Evolutionary conservation across 2,113 vertebrate genomes (phyloP), one percentile per base, ranked within the genome.

Genomic region (Perca schrenkii): DNA sequence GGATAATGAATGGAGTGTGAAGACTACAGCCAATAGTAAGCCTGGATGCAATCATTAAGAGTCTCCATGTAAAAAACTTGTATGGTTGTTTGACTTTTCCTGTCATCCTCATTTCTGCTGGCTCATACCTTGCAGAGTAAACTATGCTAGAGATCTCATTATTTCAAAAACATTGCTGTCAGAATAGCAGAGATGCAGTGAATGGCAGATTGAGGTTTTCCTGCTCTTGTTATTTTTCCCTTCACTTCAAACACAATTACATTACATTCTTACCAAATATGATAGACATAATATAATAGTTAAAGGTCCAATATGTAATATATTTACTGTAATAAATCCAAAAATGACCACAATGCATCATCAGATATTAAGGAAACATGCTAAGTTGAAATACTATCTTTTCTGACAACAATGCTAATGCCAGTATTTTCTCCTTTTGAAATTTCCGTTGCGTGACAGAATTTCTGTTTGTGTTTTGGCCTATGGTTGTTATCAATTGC

Each of bases 41-140:
- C 61, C 65, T 52, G n/a, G 47, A 83, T 72, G 16, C 47, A 69
- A 22, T 83, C 60, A 84, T 88, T 87, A 75, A 57, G 65, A 67
- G 46, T 3, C 43, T 72, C 21, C 12, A 13, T 80, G 67, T 80
- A 77, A 77, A 82, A 85, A 89, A 74, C 60, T 67, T 54, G 14
- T 10, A 53, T 66, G 75, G 40, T 77, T 88, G 46, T 80, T 89
- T 88, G 80, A 86, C 86, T 89, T 83, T 73, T 70, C 58, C 65
- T 84, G 82, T 82, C 86, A 86, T 84, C 31, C 31, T 52, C 53
- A 36, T 83, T 92, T 86, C 71, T 85, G 83, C 86, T 86, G 69
- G 60, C 83, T 90, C 79, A 67, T 81, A 58, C 54, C 63, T 83
- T 80, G 82, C 50, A 19, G 74, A 28, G 19, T 65, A 71, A 78